Conservation (phyloP, 2,113 vertebrate genomes). For the Indri indri region DNA sequence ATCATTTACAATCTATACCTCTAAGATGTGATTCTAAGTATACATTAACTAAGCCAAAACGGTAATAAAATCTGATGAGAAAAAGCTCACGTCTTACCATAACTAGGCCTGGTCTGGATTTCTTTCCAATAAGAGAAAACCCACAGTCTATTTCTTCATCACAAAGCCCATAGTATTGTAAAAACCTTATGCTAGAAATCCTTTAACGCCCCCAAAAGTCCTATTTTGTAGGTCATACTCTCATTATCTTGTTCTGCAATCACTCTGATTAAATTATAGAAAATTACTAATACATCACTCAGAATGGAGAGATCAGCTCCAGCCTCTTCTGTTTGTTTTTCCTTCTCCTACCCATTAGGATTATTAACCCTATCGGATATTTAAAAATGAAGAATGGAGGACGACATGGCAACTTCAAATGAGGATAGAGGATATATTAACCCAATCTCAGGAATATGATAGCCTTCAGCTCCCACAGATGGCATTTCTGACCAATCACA, state of each 20-base stretch:
- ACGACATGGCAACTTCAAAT: neutral
- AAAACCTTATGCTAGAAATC: conserved; percentile 79
- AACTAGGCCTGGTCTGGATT: conserved; percentile 52
- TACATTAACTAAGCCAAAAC: conserved; percentile 37
- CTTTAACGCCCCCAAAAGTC: conserved; percentile 81
- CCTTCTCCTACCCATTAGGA: conserved; percentile 60
- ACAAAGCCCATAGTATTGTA: conserved; percentile 72
- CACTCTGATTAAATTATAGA: conserved; percentile 87
- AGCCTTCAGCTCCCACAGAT: neutral
- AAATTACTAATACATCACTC: conserved; percentile 85
- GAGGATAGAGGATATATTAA: neutral
- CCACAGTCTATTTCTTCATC: conserved; percentile 37
- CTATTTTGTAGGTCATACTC: conserved; percentile 83
- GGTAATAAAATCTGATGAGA: conserved; percentile 36
- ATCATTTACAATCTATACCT: conserved; percentile 25
- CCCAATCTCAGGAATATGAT: neutral
- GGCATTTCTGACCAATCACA: neutral
- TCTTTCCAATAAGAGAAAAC: conserved; percentile 38
- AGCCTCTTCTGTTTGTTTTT: conserved; percentile 64
- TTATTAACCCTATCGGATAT: conserved; percentile 38
- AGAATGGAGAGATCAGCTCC: conserved; percentile 76
- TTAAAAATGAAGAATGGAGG: conserved; percentile 24
- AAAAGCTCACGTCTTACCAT: neutral
- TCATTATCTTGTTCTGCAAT: conserved; percentile 85
- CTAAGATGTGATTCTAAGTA: neutral